Evolutionary conservation across 2,797 vertebrate genomes (phyloP).

Genomic region (Crocidura indochinensis): DNA sequence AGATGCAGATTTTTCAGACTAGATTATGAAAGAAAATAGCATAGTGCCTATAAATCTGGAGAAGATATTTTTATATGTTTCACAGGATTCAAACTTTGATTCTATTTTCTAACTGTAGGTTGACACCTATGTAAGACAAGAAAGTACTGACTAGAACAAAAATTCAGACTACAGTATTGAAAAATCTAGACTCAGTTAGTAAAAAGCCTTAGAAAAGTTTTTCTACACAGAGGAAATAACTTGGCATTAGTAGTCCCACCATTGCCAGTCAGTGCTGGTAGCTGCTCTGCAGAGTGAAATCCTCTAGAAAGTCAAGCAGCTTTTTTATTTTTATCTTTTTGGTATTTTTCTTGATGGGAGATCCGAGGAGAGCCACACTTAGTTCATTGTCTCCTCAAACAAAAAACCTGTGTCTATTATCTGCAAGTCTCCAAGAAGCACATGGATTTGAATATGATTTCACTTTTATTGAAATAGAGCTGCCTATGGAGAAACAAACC

Average conservation of each 20-base stretch:
- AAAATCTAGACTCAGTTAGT: conserved; percentile 1
- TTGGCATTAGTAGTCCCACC: neutral
- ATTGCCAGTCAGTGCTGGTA: neutral
- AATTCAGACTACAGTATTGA: neutral
- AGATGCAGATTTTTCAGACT: neutral
- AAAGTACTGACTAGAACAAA: neutral
- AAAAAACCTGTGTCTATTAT: neutral
- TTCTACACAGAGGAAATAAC: neutral
- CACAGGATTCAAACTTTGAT: conserved; percentile 7
- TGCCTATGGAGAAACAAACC: neutral
- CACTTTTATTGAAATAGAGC: neutral
- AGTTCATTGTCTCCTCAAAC: neutral
- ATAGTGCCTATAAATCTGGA: neutral
- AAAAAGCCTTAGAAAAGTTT: conserved; percentile 1
- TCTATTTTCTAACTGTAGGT: neutral
- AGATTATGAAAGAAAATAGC: neutral
- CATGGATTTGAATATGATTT: conserved; percentile 4
- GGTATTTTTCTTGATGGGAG: neutral
- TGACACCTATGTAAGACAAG: neutral
- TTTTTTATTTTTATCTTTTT: neutral
- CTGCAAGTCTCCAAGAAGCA: neutral
- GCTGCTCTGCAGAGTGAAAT: neutral
- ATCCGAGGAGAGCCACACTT: neutral
- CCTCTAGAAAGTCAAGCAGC: neutral
- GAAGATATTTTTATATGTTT: conserved; percentile 37